Conservation (phyloP, 2,113 vertebrate genomes). For the Peromyscus californicus region DNA sequence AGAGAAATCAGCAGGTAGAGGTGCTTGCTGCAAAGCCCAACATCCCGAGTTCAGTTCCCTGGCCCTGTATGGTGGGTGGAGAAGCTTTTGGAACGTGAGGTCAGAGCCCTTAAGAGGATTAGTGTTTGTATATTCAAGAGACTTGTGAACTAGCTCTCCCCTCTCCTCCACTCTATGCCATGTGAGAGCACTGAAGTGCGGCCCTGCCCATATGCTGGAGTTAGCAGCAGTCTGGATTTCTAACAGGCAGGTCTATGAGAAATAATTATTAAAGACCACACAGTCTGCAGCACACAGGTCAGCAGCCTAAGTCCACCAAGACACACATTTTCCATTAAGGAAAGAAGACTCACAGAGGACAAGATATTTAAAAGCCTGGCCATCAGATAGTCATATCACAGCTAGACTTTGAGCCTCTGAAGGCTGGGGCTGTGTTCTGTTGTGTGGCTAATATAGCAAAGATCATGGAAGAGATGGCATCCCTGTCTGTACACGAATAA, state of each 20-base stretch:
- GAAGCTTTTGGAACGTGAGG: background rate
- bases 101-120: no score
- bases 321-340: background rate
- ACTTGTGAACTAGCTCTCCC: background rate
- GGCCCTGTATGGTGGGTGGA: background rate
- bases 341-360: background rate
- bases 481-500: accelerated
- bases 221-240: background rate
- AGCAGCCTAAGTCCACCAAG: background rate
- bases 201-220: no score
- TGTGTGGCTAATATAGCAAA: background rate
- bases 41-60: background rate
- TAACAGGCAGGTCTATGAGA: background rate
- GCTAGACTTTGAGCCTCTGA: background rate
- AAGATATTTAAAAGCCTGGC: background rate
- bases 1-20: no score
- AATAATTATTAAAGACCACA: background rate
- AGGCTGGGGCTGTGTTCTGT: accelerated
- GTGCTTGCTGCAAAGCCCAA: background rate
- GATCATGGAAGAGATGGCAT: background rate
- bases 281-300: accelerated
- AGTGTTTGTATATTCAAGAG: background rate
- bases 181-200: background rate
- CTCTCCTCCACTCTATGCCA: background rate
- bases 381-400: background rate